Conservation (phyloP, 2,113 vertebrate species). For the Megaceryle torquata region DNA sequence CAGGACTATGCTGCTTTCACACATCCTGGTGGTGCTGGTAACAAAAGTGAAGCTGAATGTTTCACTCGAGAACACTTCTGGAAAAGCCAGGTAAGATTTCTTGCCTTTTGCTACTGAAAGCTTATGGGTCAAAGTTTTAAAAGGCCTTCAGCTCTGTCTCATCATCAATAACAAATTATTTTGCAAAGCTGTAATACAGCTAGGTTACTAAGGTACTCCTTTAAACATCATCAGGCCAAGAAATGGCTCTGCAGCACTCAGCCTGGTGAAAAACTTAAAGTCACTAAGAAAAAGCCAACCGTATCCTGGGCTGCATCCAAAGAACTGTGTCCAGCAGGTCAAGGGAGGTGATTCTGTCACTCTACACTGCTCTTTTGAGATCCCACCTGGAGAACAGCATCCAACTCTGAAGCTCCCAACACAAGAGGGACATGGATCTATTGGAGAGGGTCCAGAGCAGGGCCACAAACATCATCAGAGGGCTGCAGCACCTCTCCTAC, state of each 20-base stretch:
- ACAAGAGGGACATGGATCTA: too few relatives aligned
- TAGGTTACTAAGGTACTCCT: neutral
- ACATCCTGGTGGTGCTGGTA: accelerated
- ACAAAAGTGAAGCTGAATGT: neutral
- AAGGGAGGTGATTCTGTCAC: too few relatives aligned
- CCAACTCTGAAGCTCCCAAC: too few relatives aligned
- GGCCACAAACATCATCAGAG: too few relatives aligned
- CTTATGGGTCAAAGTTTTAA: neutral
- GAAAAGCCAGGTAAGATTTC: neutral
- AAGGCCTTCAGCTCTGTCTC: neutral
- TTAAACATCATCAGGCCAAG: neutral
- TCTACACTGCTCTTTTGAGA: too few relatives aligned
- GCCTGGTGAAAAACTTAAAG: neutral
- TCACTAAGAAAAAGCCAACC: neutral
- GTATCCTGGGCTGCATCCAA: too few relatives aligned
- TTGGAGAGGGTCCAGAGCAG: too few relatives aligned
- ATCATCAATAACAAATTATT: neutral
- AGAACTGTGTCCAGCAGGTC: too few relatives aligned
- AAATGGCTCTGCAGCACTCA: neutral
- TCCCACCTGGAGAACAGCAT: too few relatives aligned
- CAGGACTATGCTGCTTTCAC: neutral
- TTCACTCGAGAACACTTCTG: neutral
- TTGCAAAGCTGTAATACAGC: neutral
- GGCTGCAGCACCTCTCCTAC: too few relatives aligned
- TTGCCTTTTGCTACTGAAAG: neutral